Base-by-base conservation (phyloP, 2,113 vertebrate species). In the Tragelaphus strepsiceros region DNA sequence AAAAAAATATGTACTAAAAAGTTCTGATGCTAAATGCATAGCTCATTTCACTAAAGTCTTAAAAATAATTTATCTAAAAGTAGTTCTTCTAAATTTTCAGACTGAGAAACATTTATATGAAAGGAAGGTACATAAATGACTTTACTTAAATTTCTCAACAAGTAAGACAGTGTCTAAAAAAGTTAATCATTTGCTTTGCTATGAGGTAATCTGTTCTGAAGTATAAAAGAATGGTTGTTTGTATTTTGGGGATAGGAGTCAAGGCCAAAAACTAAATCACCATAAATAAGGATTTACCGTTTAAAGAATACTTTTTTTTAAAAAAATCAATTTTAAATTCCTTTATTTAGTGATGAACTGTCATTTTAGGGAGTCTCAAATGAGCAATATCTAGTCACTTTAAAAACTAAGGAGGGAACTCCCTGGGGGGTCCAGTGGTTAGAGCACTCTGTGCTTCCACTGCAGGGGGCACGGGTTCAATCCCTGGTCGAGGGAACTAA, bases 1-100 rank as follows among this genome's bases (percentile, higher is more conserved):
- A 78, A 91, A 86, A 97, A 88, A 14, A 1, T 43, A 90, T 0
- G 2, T 13, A 88, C n/a, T 26, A 74, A 95, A 83, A 56, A 59
- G 43, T 32, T 67, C 43, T 10, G 35, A 51, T 28, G 74, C 43
- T 90, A 91, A 94, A 88, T 61, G 19, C 28, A 32, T 30, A 32
- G 43, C 35, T 88, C 22, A 94, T 94, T 95, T 96, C 71, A 87
- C 49, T 94, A 28, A 77, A n/a, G 30, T 61, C 96, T 94, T 49
- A 17, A 85, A 89, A 95, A 90, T 59, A 88, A 39, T 81, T 96
- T 67, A 71, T 77, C 54, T 96, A 77, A 78, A 97, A 84, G 67
- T 0, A 13, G 30, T 74, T 94, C 81, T 95, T 91, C 24, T 43
- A 32, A 62, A 39, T 91, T 94, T 94, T 93, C 61, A 96, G 59